These are phyloP conservation scores for Ylistrum balloti DNA, from an alignment of 1,140 invertebrate species.

Conservation along the genomic window DNA sequence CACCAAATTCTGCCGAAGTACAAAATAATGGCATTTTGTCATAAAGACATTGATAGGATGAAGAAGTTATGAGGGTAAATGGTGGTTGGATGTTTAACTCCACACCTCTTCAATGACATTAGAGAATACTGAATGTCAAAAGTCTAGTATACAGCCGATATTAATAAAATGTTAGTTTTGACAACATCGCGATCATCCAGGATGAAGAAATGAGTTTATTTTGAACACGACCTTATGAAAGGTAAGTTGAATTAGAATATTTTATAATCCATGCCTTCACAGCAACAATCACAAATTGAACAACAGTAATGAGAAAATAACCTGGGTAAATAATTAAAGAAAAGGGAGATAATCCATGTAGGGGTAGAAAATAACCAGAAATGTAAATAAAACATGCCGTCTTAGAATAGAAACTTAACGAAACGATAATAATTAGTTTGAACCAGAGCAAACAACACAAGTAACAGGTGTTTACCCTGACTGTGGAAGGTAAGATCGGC, in stretches of 20 bases:
- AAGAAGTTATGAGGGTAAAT: too few species aligned
- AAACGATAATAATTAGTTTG: not conserved
- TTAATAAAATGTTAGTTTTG: not conserved
- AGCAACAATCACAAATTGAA: not conserved
- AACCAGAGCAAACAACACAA: slow-evolving; percentile 22
- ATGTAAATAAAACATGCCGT: not conserved
- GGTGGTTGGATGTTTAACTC: too few species aligned
- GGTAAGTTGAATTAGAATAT: not conserved
- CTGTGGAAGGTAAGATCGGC: slow-evolving; percentile 1
- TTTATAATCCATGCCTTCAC: not conserved
- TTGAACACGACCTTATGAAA: not conserved
- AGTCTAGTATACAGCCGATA: too few species aligned
- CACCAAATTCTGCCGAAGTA: too few species aligned
- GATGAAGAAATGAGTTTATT: not conserved
- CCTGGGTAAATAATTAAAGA: not conserved
- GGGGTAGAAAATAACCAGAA: not conserved
- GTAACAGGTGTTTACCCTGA: not conserved
- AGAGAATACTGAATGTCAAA: too few species aligned
- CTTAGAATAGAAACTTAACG: not conserved
- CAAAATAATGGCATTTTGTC: too few species aligned
- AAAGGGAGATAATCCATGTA: not conserved
- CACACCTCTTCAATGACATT: too few species aligned
- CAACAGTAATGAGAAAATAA: not conserved
- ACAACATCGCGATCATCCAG: not conserved
- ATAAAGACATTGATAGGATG: too few species aligned